Evolutionary conservation across 2,797 vertebrate genomes (phyloP).

Genomic region (Lophotriccus pileatus): DNA sequence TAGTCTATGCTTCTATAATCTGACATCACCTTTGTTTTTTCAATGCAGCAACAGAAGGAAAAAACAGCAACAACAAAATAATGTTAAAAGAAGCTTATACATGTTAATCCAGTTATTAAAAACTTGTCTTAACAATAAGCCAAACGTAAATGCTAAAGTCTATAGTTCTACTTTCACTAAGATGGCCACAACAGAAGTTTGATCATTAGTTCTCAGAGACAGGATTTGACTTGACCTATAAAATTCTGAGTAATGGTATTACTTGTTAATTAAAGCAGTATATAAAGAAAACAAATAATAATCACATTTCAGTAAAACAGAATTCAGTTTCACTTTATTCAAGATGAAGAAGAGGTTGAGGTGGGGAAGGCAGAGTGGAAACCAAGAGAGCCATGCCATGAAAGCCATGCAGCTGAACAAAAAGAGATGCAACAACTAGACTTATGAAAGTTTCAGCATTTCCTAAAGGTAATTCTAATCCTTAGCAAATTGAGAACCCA

Average conservation of each 20-base stretch:
- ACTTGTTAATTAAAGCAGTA: not conserved
- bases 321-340: conserved; percentile 46
- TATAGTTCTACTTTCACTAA: not conserved
- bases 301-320: not conserved
- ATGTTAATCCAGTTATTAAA: not conserved
- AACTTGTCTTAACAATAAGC: not conserved
- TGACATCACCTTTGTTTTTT: not conserved
- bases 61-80: not conserved
- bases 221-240: not conserved
- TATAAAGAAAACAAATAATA: not conserved
- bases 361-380: not conserved
- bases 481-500: not conserved
- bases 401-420: not conserved
- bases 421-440: not conserved
- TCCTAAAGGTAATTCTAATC: not conserved
- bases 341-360: not conserved
- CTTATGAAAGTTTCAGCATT: not conserved
- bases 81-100: not conserved
- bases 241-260: not conserved
- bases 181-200: not conserved
- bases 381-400: not conserved
- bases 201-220: not conserved
- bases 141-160: not conserved
- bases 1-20: not conserved
- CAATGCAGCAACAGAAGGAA: not conserved